Evolutionary conservation across 2,888 invertebrate species (phyloP), one percentile per base, ranked within the genome.

Genomic region (Spodoptera exigua): DNA sequence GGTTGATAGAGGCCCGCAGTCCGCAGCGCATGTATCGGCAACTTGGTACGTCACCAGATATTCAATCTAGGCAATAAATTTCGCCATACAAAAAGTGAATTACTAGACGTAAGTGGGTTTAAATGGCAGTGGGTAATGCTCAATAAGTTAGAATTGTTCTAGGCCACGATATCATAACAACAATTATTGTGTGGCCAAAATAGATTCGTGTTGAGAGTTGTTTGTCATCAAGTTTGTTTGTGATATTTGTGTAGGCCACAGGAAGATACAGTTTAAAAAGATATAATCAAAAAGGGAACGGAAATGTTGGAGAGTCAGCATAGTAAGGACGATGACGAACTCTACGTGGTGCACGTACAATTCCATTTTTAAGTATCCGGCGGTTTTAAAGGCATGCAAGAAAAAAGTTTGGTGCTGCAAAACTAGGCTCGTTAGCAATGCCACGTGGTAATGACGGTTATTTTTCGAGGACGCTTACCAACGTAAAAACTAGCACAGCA

Each of bases 1-100:
- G 93, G 93, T 86, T 91, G 86, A 80, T 70, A 41, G 84, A 88
- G 89, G 87, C 85, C 90, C 90, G 91, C 90, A 89, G 87, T 87
- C 84, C 83, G 83, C 82, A 78, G 70, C 76, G 82, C 70, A 79
- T 80, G 77, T 72, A 62, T 79, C 70, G 60, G 81, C 85, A 80
- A 83, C 81, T 92, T 92, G 92, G 92, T 91, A 90, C 80, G 76
- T 81, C 82, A 89, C 86, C 89, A 87, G 82, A 80, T 72, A 74
- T 80, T 70, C 72, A 71, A 78, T 74, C 70, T 74, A 57, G 68
- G 63, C 67, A 73, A 78, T 83, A 76, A 67, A 82, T 72, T 74
- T 61, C 55, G 47, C 37, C 27, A 47, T 43, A 61, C 37, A 53
- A 45, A 61, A 62, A 58, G 32, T 61, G 60, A 60, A 43, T 49